Conservation (phyloP, 2,113 vertebrate genomes). For the Eretmochelys imbricata region DNA sequence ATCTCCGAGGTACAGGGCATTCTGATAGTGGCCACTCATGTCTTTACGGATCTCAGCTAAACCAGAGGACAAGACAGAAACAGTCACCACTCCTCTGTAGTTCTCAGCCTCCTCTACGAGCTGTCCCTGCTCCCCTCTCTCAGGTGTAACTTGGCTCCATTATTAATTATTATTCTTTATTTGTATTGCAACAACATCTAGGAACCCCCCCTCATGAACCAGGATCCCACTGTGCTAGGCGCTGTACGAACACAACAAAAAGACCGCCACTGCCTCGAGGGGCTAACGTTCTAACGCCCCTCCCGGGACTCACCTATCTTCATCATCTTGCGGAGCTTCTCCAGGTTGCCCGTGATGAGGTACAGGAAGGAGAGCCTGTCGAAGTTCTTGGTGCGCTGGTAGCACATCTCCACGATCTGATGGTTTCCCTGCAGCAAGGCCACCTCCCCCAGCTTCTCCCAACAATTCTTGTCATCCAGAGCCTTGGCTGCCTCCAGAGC, state of each 20-base stretch:
- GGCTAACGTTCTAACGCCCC: not conserved
- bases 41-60: slow-evolving; percentile 97
- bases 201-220: not conserved
- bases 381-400: slow-evolving; percentile 98
- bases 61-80: not conserved
- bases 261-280: not conserved
- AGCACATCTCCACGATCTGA: slow-evolving; percentile 99
- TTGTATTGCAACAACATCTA: not conserved
- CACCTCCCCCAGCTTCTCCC: slow-evolving; percentile 95
- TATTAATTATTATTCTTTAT: not conserved
- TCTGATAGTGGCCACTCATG: slow-evolving; percentile 99
- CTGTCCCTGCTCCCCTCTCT: not conserved
- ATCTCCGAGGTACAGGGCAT: slow-evolving; percentile 93
- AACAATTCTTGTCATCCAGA: slow-evolving; percentile 94
- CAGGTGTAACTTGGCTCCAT: not conserved
- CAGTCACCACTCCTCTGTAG: not conserved
- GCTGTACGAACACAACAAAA: not conserved
- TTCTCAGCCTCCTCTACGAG: not conserved
- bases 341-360: slow-evolving; percentile 95
- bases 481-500: slow-evolving; percentile 96
- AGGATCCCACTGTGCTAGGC: not conserved
- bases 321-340: slow-evolving; percentile 99
- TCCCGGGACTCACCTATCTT: slow-evolving; percentile 88
- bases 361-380: slow-evolving; percentile 98
- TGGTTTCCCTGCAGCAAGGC: slow-evolving; percentile 96